Evolutionary conservation across 37 sponge, comb jelly and placozoan genomes (phyloP).

Genomic region (Bolinopsis microptera): DNA sequence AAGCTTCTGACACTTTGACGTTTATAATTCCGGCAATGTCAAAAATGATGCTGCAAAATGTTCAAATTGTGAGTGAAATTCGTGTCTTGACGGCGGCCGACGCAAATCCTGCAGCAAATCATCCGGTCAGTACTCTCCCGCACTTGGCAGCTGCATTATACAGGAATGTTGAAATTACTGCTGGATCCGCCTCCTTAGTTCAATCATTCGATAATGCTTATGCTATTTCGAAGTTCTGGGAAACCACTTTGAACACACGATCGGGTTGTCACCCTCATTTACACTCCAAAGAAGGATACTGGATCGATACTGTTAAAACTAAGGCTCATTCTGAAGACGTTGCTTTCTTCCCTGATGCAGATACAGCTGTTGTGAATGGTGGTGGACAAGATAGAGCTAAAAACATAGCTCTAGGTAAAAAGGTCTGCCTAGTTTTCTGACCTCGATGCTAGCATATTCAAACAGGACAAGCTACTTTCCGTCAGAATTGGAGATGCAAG

Average conservation of each 20-base stretch:
- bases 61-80: neutral
- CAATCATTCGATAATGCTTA: neutral
- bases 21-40: neutral
- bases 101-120: neutral
- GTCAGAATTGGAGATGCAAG: too few species aligned
- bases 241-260: neutral
- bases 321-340: neutral
- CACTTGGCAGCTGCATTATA: neutral
- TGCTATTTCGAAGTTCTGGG: too few species aligned
- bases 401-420: neutral
- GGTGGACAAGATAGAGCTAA: neutral
- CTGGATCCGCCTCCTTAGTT: neutral
- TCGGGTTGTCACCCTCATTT: neutral
- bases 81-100: neutral
- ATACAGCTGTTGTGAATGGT: neutral
- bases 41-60: neutral
- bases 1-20: neutral
- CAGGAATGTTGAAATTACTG: neutral
- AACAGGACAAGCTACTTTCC: too few species aligned
- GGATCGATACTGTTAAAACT: neutral
- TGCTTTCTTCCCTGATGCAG: neutral
- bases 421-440: neutral
- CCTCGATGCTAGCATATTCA: too few species aligned
- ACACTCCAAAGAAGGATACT: neutral
- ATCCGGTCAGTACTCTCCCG: neutral